Evolutionary conservation across 2,888 invertebrate species (phyloP), one percentile per base, ranked within the genome.

Genomic region (Panorpa germanica): DNA sequence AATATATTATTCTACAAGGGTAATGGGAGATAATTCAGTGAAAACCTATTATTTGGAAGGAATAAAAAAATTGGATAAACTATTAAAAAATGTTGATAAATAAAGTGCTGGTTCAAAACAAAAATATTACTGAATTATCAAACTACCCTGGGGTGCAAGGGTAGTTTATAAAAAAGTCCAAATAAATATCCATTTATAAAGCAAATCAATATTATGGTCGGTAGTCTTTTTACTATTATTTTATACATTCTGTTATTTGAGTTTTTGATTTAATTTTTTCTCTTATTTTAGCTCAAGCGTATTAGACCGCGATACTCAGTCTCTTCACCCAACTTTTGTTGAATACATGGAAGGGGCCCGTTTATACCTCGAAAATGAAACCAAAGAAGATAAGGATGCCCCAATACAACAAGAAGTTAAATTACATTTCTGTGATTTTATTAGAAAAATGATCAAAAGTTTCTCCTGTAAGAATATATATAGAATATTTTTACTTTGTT

Each of bases 301-400:
- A 3, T 48, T 90, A 40, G 91, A 93, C 45, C 63, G 73, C 34
- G 75, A 78, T 42, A 73, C 78, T 1, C 83, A 83, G 40, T 72
- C 77, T 1, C 59, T 95, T 28, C 85, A 83, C 53, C 71, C 82
- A 2, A 72, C 80, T 2, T 73, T 96, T 45, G 74, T 88, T 4
- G 96, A 98, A 47, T 95, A 93, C 48, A 73, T 98, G 43, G 95
- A 96, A 42, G 91, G 93, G 1, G 88, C 85, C 10, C 66, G 93
- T 17, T 66, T 77, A 30, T 90, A 85, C 50, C 61, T 98, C 29
- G 91, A 95, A 50, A 74, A 74, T 38, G 96, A 98, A 50, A 76
- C 80, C 4, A n/a, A n/a, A n/a, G n/a, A n/a, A n/a, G 96, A 96
- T 45, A 88, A 95, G 47, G 93, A 91, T 47, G 75, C 80, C 3